Percentiles rank a stretch among this genome's conserved stretches.
phyloP scores from a whole-genome alignment of 2,888 invertebrate genomes.

The Acronicta psi region DNA sequence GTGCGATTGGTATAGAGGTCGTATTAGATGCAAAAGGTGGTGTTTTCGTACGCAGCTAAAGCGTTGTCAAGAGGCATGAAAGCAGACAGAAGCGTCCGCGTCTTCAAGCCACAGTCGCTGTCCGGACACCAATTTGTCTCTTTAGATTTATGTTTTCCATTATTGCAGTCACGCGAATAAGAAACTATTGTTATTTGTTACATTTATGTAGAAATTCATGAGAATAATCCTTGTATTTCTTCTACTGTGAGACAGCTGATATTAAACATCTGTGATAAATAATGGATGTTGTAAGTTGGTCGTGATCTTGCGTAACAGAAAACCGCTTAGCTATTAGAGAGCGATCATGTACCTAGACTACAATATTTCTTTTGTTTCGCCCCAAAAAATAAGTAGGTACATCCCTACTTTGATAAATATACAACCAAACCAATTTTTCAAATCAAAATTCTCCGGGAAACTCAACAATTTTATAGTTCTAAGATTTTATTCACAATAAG shows the following conservation, averaged over 20 bases:
- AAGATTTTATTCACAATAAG: conserved; percentile 6
- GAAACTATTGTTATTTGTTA: conserved; percentile 67
- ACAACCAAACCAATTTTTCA: background rate
- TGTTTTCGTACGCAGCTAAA: conserved; percentile 69
- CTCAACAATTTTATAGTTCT: background rate
- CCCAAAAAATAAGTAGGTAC: background rate
- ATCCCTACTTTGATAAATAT: background rate
- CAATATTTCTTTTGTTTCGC: background rate
- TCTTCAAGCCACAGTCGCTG: conserved; percentile 74
- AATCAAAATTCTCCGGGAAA: background rate
- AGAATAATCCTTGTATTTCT: conserved; percentile 54
- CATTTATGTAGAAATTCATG: conserved; percentile 58
- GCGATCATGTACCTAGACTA: background rate
- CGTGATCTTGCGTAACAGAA: conserved; percentile 9
- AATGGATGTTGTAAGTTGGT: conserved; percentile 27
- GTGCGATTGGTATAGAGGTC: conserved; percentile 42
- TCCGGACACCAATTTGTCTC: conserved; percentile 81
- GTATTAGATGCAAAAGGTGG: conserved; percentile 31
- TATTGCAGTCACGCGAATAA: conserved; percentile 72
- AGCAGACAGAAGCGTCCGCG: conserved; percentile 72
- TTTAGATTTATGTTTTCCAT: conserved; percentile 83
- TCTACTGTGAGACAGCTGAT: conserved; percentile 38
- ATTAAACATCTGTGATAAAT: conserved; percentile 54
- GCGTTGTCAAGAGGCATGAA: conserved; percentile 79
- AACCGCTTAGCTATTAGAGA: background rate